phyloP scores from a whole-genome alignment of 2,797 vertebrate genomes.

The Hafferia zeledoni region DNA sequence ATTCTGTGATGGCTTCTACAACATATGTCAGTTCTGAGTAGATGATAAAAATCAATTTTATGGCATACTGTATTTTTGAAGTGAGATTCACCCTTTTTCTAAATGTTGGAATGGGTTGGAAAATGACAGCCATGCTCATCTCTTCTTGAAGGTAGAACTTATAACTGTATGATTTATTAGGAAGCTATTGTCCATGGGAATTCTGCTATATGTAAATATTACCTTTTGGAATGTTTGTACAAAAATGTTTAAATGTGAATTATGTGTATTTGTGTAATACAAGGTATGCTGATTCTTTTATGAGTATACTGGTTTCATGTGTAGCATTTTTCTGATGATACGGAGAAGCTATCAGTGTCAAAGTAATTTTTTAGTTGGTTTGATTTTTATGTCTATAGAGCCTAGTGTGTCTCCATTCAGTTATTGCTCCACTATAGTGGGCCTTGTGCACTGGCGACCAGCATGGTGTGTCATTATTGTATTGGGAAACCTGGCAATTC shows the following conservation, averaged over 20 bases:
- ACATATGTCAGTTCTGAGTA: neutral
- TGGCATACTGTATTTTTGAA: neutral
- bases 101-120: neutral
- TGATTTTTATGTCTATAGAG: neutral
- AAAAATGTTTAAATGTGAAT: neutral
- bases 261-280: neutral
- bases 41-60: neutral
- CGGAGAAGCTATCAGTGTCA: neutral
- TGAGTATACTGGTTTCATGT: neutral
- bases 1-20: neutral
- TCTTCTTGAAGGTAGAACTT: neutral
- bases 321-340: neutral
- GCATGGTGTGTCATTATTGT: neutral
- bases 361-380: neutral
- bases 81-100: neutral
- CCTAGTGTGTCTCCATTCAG: neutral
- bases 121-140: neutral
- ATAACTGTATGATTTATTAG: neutral
- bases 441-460: neutral
- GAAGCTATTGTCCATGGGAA: neutral
- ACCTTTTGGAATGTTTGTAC: neutral
- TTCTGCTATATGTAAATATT: neutral
- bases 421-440: neutral
- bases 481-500: neutral
- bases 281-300: neutral